Conservation (phyloP, 2,113 vertebrate species). For the Potamarius usumacintae region DNA sequence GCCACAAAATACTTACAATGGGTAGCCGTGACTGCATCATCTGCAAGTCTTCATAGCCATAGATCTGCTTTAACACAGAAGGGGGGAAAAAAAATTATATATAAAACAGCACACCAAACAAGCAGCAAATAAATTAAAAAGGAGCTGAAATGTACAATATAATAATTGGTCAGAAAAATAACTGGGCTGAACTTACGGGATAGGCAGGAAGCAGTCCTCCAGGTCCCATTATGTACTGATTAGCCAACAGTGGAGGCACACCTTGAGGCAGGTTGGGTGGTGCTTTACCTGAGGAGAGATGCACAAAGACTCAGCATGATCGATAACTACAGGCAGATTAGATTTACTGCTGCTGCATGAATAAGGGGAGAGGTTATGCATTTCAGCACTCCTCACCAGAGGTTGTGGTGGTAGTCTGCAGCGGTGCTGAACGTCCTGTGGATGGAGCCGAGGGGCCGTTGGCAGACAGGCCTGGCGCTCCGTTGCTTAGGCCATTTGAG, state of each 20-base stretch:
- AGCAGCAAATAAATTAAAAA: not conserved
- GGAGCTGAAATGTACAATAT: not conserved
- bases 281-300: constrained; percentile 81
- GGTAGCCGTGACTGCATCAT: constrained; percentile 94
- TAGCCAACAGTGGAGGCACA: constrained; percentile 89
- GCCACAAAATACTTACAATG: constrained; percentile 78
- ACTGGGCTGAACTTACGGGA: constrained; percentile 78
- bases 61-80: constrained; percentile 80
- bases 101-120: not conserved
- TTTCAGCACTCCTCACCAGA: constrained; percentile 67
- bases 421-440: constrained; percentile 74
- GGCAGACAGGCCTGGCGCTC: constrained; percentile 77
- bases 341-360: not conserved
- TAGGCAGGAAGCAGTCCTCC: constrained; percentile 96
- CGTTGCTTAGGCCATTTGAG: constrained; percentile 74
- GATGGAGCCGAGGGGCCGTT: constrained; percentile 76
- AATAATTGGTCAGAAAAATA: not conserved
- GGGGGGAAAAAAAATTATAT: constrained; percentile 1
- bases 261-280: constrained; percentile 93
- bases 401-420: constrained; percentile 75
- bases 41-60: constrained; percentile 95
- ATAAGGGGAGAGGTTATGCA: not conserved
- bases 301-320: not conserved
- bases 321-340: not conserved
- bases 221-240: constrained; percentile 97